These are phyloP conservation scores for Drosophila cracens DNA, from an alignment of 2,888 invertebrate genomes.

Conservation along the genomic window DNA sequence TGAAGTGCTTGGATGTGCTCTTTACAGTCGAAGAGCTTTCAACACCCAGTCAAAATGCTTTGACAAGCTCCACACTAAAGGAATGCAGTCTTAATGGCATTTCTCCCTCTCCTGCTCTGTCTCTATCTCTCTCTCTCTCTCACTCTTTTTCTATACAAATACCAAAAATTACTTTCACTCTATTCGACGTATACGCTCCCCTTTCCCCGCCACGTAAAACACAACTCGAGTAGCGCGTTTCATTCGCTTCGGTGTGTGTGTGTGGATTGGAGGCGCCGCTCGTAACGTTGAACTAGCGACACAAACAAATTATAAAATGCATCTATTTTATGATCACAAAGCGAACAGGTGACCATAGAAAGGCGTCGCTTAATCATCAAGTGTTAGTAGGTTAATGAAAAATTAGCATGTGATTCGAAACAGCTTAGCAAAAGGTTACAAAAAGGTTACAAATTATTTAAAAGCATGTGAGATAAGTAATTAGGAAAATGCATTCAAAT, in stretches of 20 bases:
- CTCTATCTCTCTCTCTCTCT: background rate
- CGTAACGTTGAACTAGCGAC: conserved; percentile 49
- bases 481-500: conserved; percentile 25
- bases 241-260: conserved; percentile 26
- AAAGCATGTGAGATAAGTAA: conserved; percentile 23
- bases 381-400: conserved; percentile 25
- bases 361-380: conserved; percentile 57
- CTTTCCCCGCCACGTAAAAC: conserved; percentile 14
- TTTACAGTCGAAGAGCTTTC: conserved; percentile 63
- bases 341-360: conserved; percentile 42
- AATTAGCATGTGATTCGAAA: conserved; percentile 28
- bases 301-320: conserved; percentile 72
- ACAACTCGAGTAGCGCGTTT: conserved; percentile 58
- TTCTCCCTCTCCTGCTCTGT: background rate
- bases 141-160: conserved; percentile 55
- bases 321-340: conserved; percentile 48
- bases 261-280: conserved; percentile 46
- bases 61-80: conserved; percentile 60
- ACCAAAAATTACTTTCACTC: conserved; percentile 75
- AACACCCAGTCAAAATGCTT: conserved; percentile 67
- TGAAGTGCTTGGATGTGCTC: conserved; percentile 61
- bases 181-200: conserved; percentile 22
- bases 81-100: conserved; percentile 71
- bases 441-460: conserved; percentile 26
- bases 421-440: conserved; percentile 33